These are phyloP conservation scores for Megalurothrips usitatus DNA, from an alignment of 2,888 invertebrate species.

Conservation along the genomic window DNA sequence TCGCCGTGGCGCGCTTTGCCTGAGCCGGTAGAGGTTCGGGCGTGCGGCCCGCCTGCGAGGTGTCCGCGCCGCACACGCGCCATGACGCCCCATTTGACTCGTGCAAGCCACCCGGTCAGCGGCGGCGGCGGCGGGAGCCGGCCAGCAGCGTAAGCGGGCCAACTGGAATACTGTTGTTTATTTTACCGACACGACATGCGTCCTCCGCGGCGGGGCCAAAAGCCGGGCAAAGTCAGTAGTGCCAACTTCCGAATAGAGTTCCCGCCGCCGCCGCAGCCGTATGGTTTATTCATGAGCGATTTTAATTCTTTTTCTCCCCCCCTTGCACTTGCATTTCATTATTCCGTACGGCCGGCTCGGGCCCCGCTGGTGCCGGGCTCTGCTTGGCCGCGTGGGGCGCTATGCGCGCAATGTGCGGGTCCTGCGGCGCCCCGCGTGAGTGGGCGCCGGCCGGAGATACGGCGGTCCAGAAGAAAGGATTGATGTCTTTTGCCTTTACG, in stretches of 20 bases:
- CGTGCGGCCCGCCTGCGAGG: no score
- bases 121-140: no score
- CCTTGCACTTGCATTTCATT: conserved; percentile 24
- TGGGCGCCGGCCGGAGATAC: background rate
- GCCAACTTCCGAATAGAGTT: conserved; percentile 26
- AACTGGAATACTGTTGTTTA: background rate
- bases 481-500: background rate
- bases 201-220: background rate
- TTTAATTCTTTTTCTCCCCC: conserved; percentile 2
- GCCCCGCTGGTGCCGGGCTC: background rate
- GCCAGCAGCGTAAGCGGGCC: no score
- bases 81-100: no score
- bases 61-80: no score
- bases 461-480: background rate
- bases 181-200: background rate
- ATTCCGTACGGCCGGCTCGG: background rate
- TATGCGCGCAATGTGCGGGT: background rate
- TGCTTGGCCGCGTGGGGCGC: background rate
- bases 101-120: no score
- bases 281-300: conserved; percentile 19
- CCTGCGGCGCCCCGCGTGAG: background rate
- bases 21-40: no score
- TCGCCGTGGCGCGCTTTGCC: no score
- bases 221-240: background rate
- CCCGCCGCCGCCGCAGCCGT: background rate